Conservation (phyloP, 2,797 vertebrate species). For the Hipposideros larvatus region DNA sequence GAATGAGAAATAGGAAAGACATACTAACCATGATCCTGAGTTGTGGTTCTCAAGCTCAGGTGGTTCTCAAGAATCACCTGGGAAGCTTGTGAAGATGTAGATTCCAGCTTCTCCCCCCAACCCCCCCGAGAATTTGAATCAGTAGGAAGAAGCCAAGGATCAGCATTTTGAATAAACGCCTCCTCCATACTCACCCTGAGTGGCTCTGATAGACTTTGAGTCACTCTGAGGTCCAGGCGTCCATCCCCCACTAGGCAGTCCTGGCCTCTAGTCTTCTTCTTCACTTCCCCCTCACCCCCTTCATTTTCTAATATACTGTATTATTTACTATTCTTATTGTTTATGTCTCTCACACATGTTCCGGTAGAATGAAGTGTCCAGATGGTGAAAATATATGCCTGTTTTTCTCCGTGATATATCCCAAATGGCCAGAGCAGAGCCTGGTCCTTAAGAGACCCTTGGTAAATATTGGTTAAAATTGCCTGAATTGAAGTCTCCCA, state of each 20-base stretch:
- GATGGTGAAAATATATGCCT: neutral
- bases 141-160: neutral
- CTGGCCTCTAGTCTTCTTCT: neutral
- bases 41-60: neutral
- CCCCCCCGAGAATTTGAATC: neutral
- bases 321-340: neutral
- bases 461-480: neutral
- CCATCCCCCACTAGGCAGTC: neutral
- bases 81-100: neutral
- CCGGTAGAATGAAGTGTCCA: neutral
- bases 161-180: neutral
- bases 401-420: neutral
- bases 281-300: neutral
- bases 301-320: neutral
- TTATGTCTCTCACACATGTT: neutral
- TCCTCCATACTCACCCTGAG: neutral
- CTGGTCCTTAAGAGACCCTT: neutral
- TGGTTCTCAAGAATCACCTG: neutral
- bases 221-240: neutral
- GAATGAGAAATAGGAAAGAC: conserved; percentile 11
- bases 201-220: neutral
- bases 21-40: neutral
- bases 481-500: neutral
- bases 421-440: neutral
- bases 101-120: neutral